These are phyloP conservation scores for Acheta domesticus DNA, from an alignment of 2,888 invertebrate genomes.

Conservation along the genomic window DNA sequence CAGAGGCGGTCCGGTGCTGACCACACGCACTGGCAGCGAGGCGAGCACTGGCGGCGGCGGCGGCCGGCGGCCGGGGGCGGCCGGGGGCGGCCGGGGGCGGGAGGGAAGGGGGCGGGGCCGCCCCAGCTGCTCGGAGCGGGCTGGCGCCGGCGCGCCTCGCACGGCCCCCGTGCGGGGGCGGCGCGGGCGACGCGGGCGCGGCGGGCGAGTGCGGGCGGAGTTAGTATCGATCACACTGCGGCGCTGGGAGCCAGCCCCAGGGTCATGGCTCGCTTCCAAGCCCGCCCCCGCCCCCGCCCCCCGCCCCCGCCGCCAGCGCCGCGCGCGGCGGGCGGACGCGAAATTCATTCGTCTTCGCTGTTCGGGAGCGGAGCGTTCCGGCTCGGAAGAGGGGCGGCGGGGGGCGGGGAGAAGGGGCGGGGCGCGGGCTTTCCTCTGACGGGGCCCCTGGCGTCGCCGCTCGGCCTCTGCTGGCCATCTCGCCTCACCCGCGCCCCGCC, in stretches of 20 bases:
- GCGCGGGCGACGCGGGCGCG: not conserved
- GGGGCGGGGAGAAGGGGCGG: not conserved
- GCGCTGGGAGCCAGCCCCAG: not conserved
- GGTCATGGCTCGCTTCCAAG: slow-evolving; percentile 18
- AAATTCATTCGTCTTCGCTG: not conserved
- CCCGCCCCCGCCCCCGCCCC: not conserved
- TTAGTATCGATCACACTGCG: not conserved
- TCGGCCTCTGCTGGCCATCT: too few species aligned
- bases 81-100: too few species aligned
- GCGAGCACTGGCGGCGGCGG: not conserved
- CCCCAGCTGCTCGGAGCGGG: not conserved
- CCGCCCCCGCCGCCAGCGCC: not conserved
- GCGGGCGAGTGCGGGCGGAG: not conserved
- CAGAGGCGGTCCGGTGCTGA: not conserved
- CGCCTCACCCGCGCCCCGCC: too few species aligned
- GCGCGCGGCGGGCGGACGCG: not conserved
- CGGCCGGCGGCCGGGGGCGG: not conserved
- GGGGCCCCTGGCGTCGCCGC: too few species aligned
- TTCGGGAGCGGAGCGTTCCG: not conserved
- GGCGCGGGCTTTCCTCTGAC: not conserved
- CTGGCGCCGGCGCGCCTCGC: not conserved
- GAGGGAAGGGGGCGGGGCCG: not conserved
- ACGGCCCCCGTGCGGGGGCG: not conserved
- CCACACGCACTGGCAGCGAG: not conserved
- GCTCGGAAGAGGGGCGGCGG: not conserved